Evolutionary conservation across 2,888 invertebrate species (phyloP), one percentile per base, ranked within the genome.

Genomic region (Cartodere bifasciata): DNA sequence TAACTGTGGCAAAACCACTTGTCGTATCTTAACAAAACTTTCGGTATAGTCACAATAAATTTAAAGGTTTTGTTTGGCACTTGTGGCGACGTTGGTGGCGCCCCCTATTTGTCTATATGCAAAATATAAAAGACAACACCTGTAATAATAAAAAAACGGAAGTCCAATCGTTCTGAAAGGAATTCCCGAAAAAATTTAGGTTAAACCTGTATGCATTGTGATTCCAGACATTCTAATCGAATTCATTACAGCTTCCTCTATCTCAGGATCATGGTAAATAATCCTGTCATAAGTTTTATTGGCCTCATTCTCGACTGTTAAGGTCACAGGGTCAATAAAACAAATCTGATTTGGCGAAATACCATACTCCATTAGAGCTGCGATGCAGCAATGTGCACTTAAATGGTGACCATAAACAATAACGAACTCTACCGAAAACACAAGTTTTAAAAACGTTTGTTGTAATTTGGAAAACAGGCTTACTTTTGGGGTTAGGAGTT

Each of bases 321-420:
- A 17, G 5, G 16, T 16, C 4, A 24, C 29, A 3, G 41, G 38
- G 25, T 12, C 46, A 37, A 7, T 32, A 29, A 34, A 16, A 23
- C 66, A 55, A 9, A 83, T 73, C 43, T 66, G 63, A 3, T 60
- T 48, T 1, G 68, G 62, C 0, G 64, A 53, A 0, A 81, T 49
- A 2, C 74, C 74, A 37, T 65, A 58, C 16, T 70, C 65, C 7
- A 80, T 43, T 16, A 85, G 56, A 0, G 72, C 68, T 11, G 70
- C 64, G 5, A 84, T 45, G 43, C 80, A 75, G 41, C 73, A 70
- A 45, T 73, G 77, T 0, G 75, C 68, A 42, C 78, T 68, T 27
- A 82, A 53, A 16, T 65, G 67, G 11, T 67, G 61, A 0, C 85
- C 84, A 47, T 83, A 82, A 1, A 85, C 68, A 2, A 84, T 52